Base-by-base conservation (phyloP, 2,797 vertebrate species). In the Cyclopterus lumpus region DNA sequence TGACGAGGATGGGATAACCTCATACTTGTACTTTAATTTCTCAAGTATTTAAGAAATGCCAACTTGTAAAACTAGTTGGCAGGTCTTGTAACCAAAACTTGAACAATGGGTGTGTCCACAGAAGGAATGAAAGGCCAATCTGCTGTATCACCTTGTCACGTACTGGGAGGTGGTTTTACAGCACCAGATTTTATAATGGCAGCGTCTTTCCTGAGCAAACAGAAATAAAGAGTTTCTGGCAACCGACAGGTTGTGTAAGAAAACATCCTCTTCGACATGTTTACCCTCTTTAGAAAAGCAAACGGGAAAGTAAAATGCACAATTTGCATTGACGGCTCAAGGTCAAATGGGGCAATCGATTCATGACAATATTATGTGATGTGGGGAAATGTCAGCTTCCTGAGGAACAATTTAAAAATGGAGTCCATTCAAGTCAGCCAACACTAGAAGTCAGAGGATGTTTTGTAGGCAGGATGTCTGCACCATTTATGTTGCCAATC, bases 31-130 rank as follows among this genome's bases (percentile, higher is more conserved):
- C 70, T 83, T 90, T 84, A 20, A 65, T 66, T 78, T 81, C 60
- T 80, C 22, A 42, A 66, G 44, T n/a, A 80, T 71, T 79, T 49
- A 24, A 69, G 30, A 60, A 55, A 75, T 63, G 60, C 22, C 2
- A 66, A 62, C 84, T 70, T 48, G 86, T n/a, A 32, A 49, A 88
- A 88, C 79, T 34, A 66, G 77, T 61, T 75, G 20, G 4, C 8
- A 40, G 54, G 48, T 60, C 24, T 46, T n/a, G 10, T 55, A 34
- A 42, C 30, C 5, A 57, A 60, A 59, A 70, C 44, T 0, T 0
- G 24, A 65, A n/a, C n/a, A 15, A 34, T 0, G 76, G 72, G 64
- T 49, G 65, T 71, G 74, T 74, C 57, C 46, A 60, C 1, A 1
- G 8, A 36, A 38, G 34, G 26, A 28, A 59, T 32, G 46, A 30